These are phyloP conservation scores for Acyrthosiphon pisum DNA, from an alignment of 1,140 invertebrate species.

Conservation along the genomic window DNA sequence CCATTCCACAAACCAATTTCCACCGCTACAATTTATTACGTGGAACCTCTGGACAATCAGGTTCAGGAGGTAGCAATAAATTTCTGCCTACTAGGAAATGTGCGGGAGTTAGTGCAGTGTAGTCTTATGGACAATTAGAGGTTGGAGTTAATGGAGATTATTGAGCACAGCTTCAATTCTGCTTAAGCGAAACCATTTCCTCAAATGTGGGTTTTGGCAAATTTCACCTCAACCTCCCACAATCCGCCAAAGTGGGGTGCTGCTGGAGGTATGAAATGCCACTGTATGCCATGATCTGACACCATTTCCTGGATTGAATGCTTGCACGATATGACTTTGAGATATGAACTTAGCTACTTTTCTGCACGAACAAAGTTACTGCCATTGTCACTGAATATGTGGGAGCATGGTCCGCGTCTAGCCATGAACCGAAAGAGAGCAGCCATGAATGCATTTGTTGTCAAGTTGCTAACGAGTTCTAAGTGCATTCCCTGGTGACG, in stretches of 20 bases:
- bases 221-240: slow-evolving; percentile 64
- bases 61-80: background rate
- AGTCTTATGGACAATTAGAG: slow-evolving; percentile 60
- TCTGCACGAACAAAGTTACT: slow-evolving; percentile 63
- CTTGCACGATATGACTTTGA: background rate
- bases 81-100: background rate
- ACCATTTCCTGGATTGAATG: background rate
- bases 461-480: slow-evolving; percentile 61
- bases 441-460: slow-evolving; percentile 61
- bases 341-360: background rate
- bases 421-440: slow-evolving; percentile 62
- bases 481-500: slow-evolving; percentile 57
- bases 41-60: background rate
- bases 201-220: slow-evolving; percentile 62
- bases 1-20: background rate
- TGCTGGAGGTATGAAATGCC: slow-evolving; percentile 64
- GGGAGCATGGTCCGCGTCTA: slow-evolving; percentile 61
- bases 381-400: slow-evolving; percentile 62
- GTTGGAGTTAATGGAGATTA: slow-evolving; percentile 62
- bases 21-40: background rate
- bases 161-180: slow-evolving; percentile 62
- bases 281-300: slow-evolving; percentile 61
- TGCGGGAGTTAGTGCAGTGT: slow-evolving; percentile 60
- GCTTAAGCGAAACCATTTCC: no score
- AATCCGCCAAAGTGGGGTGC: slow-evolving; percentile 64